phyloP scores from a whole-genome alignment of 2,888 invertebrate genomes.

The Eristalis pertinax region DNA sequence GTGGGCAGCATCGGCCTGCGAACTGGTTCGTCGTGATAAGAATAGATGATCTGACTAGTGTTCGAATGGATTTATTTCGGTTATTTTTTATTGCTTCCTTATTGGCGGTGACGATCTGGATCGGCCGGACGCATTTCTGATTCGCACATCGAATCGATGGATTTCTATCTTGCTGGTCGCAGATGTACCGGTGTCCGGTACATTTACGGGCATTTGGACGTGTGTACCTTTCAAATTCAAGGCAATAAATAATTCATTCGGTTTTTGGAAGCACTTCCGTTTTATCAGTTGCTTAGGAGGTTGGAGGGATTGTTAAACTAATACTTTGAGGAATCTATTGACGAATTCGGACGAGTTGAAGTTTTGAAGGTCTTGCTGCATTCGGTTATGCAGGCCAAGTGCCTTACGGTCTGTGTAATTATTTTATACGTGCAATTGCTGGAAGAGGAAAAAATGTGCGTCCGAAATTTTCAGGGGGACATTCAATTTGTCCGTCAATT shows the following conservation, averaged over 20 bases:
- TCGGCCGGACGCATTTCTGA: not conserved
- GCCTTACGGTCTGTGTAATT: not conserved
- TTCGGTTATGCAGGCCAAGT: not conserved
- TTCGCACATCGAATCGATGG: not conserved
- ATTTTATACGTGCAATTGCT: no score
- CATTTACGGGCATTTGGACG: not conserved
- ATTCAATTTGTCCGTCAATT: no score
- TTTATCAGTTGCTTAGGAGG: not conserved
- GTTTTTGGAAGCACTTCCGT: not conserved
- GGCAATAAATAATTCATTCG: not conserved
- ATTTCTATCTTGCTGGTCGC: not conserved
- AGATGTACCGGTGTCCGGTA: no score
- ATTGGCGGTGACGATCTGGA: not conserved
- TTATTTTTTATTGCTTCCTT: constrained; percentile 8
- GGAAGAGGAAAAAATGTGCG: no score
- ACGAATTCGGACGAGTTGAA: not conserved
- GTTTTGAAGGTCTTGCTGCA: not conserved
- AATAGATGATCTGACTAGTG: not conserved
- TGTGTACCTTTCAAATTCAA: not conserved
- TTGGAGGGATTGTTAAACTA: not conserved
- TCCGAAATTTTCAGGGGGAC: no score
- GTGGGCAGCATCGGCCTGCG: not conserved
- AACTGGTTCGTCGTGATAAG: not conserved
- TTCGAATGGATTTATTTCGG: not conserved
- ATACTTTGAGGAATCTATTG: not conserved